Percentiles rank a stretch among this genome's conserved stretches.
These are phyloP conservation scores for Sussaba pulchella DNA, from an alignment of 2,888 invertebrate genomes.

Conservation along the genomic window DNA sequence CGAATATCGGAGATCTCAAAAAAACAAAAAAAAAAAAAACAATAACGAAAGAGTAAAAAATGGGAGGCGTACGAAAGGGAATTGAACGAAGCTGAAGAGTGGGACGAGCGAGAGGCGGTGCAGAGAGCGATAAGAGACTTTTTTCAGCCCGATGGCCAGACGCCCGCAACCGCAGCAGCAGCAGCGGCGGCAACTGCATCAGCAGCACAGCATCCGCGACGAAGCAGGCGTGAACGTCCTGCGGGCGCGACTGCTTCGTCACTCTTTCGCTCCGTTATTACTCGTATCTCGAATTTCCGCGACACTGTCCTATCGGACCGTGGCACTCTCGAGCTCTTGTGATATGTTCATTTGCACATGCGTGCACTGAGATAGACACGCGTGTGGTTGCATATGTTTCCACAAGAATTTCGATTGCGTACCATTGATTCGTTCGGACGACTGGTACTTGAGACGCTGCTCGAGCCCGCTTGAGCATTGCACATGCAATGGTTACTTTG, in stretches of 20 bases:
- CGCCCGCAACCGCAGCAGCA: too few relatives aligned
- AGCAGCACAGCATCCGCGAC: slow-evolving; percentile 4
- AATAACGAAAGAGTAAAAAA: slow-evolving; percentile 1
- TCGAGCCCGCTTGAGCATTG: too few relatives aligned
- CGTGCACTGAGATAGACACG: background rate
- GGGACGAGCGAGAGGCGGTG: slow-evolving; percentile 36
- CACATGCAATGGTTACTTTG: too few relatives aligned
- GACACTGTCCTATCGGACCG: slow-evolving; percentile 49
- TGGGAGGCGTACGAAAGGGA: slow-evolving; percentile 6
- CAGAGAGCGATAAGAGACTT: slow-evolving; percentile 56
- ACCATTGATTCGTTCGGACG: too few relatives aligned
- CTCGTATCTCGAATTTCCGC: slow-evolving; percentile 54
- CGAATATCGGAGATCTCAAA: slow-evolving; percentile 15
- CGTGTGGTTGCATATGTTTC: too few relatives aligned
- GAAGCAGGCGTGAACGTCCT: background rate
- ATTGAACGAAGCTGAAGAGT: slow-evolving; percentile 18
- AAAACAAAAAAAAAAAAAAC: background rate
- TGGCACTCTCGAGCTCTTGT: slow-evolving; percentile 24
- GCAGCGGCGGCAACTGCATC: slow-evolving; percentile 17
- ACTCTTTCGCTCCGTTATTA: slow-evolving; percentile 38
- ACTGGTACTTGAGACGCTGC: too few relatives aligned
- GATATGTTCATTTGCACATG: slow-evolving; percentile 28
- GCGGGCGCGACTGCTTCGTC: too few relatives aligned
- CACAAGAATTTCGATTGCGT: too few relatives aligned
- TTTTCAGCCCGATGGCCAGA: slow-evolving; percentile 49